A percentile compares a stretch with the other conserved stretches of the same genome.
Conservation (phyloP, 1,140 invertebrate genomes). For the Micrasema longulum region DNA sequence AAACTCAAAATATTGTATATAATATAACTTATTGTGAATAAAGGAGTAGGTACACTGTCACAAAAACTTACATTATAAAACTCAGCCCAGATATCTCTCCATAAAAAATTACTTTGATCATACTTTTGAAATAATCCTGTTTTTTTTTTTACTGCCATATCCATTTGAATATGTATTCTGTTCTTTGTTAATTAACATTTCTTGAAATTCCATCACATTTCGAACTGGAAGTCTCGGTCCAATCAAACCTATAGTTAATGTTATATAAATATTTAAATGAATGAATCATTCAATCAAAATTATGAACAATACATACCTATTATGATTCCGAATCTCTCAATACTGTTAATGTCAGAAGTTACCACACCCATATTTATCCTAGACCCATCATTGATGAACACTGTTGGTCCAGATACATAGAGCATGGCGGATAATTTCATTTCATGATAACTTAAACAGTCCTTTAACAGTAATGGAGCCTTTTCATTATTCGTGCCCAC, state of each 20-base stretch:
- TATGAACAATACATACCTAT: constrained; percentile 46
- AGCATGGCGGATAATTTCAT: constrained; percentile 71
- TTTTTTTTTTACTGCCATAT: constrained; percentile 54
- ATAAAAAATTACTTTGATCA: not conserved
- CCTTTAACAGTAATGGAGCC: constrained; percentile 61
- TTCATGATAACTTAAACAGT: constrained; percentile 68
- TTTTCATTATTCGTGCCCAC: constrained; percentile 65
- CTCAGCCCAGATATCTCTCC: constrained; percentile 52
- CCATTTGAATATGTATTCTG: constrained; percentile 68
- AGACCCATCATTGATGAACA: constrained; percentile 71
- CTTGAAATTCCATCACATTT: constrained; percentile 71
- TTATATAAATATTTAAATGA: not conserved
- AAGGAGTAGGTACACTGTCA: too few relatives aligned
- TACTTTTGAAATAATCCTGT: constrained; percentile 17
- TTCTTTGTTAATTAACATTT: constrained; percentile 65
- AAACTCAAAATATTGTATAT: too few relatives aligned
- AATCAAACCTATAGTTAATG: constrained; percentile 58
- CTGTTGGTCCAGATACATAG: constrained; percentile 67
- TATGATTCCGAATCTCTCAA: constrained; percentile 58
- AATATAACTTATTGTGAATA: too few relatives aligned
- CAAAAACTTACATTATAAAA: constrained; percentile 55
- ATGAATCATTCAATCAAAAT: not conserved
- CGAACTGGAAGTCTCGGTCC: constrained; percentile 65
- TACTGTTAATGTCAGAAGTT: constrained; percentile 36
- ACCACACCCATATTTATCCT: constrained; percentile 69